These are phyloP conservation scores for Tapirus indicus DNA, from an alignment of 2,797 vertebrate species.

Conservation along the genomic window DNA sequence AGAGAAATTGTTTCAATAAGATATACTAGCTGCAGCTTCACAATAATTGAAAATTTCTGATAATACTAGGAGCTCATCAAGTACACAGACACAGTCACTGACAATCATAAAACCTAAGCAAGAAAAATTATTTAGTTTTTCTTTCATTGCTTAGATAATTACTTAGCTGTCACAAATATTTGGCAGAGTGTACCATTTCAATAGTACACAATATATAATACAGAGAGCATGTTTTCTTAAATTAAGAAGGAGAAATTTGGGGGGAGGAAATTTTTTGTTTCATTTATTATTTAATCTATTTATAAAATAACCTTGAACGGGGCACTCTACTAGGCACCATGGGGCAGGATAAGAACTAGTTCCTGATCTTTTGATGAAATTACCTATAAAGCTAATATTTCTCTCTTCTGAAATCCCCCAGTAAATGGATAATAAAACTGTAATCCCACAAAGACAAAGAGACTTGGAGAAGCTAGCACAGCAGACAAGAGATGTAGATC, in stretches of 20 bases:
- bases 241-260: neutral
- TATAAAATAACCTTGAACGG: slow-evolving; percentile 8
- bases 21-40: neutral
- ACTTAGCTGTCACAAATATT: slow-evolving; percentile 58
- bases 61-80: slow-evolving; percentile 35
- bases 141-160: slow-evolving; percentile 47
- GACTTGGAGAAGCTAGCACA: neutral
- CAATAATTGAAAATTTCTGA: slow-evolving; percentile 65
- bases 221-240: neutral
- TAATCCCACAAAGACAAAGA: neutral
- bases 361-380: neutral
- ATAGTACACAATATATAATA: neutral
- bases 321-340: neutral
- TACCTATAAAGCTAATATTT: neutral
- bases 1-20: slow-evolving; percentile 43
- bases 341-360: neutral
- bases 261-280: neutral
- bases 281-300: slow-evolving; percentile 42
- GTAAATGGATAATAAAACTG: neutral
- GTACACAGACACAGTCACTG: neutral
- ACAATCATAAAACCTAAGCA: slow-evolving; percentile 40
- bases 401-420: neutral
- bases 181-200: neutral
- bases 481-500: neutral
- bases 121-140: slow-evolving; percentile 53